Evolutionary conservation across 2,888 invertebrate species (phyloP).

Genomic region (Pristionchus mayeri): DNA sequence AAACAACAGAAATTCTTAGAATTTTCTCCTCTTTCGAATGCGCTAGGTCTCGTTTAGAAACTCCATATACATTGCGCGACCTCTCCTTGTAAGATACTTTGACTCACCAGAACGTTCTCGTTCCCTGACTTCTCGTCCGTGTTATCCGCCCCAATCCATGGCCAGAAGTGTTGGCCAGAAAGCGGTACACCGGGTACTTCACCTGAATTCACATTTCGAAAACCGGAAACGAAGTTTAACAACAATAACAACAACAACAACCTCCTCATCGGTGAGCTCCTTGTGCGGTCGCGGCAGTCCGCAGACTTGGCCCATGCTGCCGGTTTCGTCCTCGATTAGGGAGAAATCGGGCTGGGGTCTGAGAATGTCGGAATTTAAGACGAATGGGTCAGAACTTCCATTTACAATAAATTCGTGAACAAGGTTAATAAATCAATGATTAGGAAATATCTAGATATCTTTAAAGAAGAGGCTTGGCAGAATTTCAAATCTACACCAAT

Average conservation of each 20-base stretch:
- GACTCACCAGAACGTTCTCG: constrained; percentile 19
- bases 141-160: constrained; percentile 29
- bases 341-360: too few relatives aligned
- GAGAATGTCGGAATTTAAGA: not conserved
- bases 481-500: too few relatives aligned
- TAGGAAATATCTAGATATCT: not conserved
- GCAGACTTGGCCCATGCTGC: not conserved
- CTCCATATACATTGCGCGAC: too few relatives aligned
- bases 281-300: not conserved
- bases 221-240: not conserved
- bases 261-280: constrained; percentile 32
- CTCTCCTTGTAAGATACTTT: too few relatives aligned
- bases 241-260: not conserved
- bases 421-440: not conserved
- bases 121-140: not conserved
- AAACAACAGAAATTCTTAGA: too few relatives aligned
- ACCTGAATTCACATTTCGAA: not conserved
- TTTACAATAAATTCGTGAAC: too few relatives aligned
- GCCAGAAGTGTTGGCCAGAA: constrained; percentile 31
- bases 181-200: constrained; percentile 39
- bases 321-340: not conserved
- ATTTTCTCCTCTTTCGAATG: too few relatives aligned
- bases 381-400: too few relatives aligned
- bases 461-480: too few relatives aligned
- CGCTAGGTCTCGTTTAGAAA: too few relatives aligned